phyloP scores from a whole-genome alignment of 2,888 invertebrate species.

The Dioctria linearis region DNA sequence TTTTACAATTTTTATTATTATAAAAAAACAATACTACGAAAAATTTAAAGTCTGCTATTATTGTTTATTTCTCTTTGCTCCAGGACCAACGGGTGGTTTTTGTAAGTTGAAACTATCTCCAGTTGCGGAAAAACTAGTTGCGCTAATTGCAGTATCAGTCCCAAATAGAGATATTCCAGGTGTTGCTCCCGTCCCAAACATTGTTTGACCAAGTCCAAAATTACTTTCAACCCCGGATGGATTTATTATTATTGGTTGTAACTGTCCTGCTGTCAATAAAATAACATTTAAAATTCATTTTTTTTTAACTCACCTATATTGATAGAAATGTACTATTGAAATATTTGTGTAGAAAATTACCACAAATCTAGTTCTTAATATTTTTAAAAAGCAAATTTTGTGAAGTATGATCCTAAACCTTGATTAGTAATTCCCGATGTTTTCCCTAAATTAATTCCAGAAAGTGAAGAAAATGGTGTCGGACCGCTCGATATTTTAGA shows the following conservation, averaged over 20 bases:
- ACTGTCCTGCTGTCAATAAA: neutral
- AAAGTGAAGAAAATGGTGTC: constrained; percentile 74
- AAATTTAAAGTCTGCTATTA: constrained; percentile 67
- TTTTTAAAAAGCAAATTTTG: constrained; percentile 49
- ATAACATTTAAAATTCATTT: neutral
- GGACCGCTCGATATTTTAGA: constrained; percentile 75
- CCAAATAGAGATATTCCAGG: constrained; percentile 39
- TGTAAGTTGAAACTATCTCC: constrained; percentile 76
- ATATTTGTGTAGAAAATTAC: constrained; percentile 38
- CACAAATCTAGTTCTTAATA: constrained; percentile 36
- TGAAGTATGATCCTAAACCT: constrained; percentile 56
- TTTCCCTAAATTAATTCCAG: constrained; percentile 53
- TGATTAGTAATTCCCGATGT: constrained; percentile 47
- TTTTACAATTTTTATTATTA: neutral
- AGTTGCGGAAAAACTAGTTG: constrained; percentile 29
- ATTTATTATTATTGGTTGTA: constrained; percentile 68
- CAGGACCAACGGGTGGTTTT: constrained; percentile 75
- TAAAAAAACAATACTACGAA: neutral
- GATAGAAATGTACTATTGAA: neutral
- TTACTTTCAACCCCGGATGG: constrained; percentile 71
- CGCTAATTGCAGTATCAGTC: constrained; percentile 58
- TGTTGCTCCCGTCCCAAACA: constrained; percentile 42
- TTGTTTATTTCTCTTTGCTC: constrained; percentile 80
- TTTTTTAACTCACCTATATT: neutral
- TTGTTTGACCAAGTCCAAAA: constrained; percentile 45